Evolutionary conservation across 1,140 invertebrate genomes (phyloP), one percentile per base, ranked within the genome.

Genomic region (Catajapyx aquilonaris): DNA sequence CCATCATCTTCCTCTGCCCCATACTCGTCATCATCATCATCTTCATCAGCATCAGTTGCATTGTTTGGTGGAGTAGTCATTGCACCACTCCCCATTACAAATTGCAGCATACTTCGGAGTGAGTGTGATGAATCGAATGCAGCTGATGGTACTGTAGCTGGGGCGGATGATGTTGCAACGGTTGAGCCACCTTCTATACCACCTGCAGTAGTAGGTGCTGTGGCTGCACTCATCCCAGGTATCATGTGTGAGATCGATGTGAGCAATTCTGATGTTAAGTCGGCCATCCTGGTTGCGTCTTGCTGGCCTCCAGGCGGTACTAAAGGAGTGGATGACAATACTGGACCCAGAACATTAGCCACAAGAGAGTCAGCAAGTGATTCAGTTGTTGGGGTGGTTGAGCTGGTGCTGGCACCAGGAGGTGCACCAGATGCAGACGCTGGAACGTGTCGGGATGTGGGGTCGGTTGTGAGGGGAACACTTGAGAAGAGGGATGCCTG

Each of bases 281-380:
- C 33, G 4, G 33, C 15, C 15, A n/a, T n/a, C n/a, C n/a, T n/a
- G n/a, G n/a, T n/a, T n/a, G n/a, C n/a, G n/a, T n/a, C n/a, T n/a
- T n/a, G n/a, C n/a, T n/a, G n/a, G n/a, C 17, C 17, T n/a, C 11
- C 18, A 34, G 33, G n/a, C 1, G 31, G 13, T 2, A 39, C 38
- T 1, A 37, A 35, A 7, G 35, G 39, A 10, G 47, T 40, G 25
- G 47, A 37, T 31, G 44, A 32, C n/a, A 47, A 42, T 9, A 52
- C 46, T 17, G 50, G 46, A 15, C 52, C 49, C 9, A 64, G 43
- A 4, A 62, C 59, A 40, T 56, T 55, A 38, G 62, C 57, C 2
- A 61, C 59, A 31, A 62, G 52, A n/a, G 56, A 57, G 36, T 52
- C 52, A 9, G 60, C 60, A 31, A 62, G 48, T 16, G 48, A 47